Percentiles rank a stretch among this genome's conserved stretches.
These are phyloP conservation scores for Coregonus ussuriensis DNA, from an alignment of 2,797 vertebrate species.

Conservation along the genomic window DNA sequence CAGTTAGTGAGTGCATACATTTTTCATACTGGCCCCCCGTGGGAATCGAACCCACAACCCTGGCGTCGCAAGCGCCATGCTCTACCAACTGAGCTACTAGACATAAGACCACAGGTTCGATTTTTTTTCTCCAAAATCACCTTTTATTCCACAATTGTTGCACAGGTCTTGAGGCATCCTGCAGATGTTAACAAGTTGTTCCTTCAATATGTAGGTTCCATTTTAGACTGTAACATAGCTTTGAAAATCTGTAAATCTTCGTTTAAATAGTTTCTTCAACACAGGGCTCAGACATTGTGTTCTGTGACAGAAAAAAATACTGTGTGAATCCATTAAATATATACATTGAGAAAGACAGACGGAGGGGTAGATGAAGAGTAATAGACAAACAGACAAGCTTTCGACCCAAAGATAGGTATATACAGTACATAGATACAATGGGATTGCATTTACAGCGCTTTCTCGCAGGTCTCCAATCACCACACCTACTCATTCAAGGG, in stretches of 20 bases:
- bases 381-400: constrained; percentile 56
- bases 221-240: constrained; percentile 76
- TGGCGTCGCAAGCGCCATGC: too few relatives aligned
- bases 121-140: constrained; percentile 81
- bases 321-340: constrained; percentile 72
- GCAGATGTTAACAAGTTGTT: constrained; percentile 69
- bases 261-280: constrained; percentile 76
- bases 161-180: constrained; percentile 87
- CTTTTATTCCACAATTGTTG: constrained; percentile 84
- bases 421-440: constrained; percentile 47
- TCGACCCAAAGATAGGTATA: constrained; percentile 71
- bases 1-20: too few relatives aligned
- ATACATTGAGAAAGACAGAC: constrained; percentile 69
- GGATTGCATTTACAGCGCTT: constrained; percentile 51
- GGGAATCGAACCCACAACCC: too few relatives aligned
- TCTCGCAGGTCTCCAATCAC: constrained; percentile 44
- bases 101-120: not conserved
- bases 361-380: constrained; percentile 71
- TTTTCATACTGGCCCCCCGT: too few relatives aligned
- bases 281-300: constrained; percentile 78
- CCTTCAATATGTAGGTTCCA: constrained; percentile 68
- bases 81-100: too few relatives aligned
- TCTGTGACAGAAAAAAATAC: constrained; percentile 75
- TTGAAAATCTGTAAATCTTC: constrained; percentile 79
- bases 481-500: too few relatives aligned